Evolutionary conservation across 2,113 vertebrate species (phyloP).

Genomic region (Apodemus speciosus): DNA sequence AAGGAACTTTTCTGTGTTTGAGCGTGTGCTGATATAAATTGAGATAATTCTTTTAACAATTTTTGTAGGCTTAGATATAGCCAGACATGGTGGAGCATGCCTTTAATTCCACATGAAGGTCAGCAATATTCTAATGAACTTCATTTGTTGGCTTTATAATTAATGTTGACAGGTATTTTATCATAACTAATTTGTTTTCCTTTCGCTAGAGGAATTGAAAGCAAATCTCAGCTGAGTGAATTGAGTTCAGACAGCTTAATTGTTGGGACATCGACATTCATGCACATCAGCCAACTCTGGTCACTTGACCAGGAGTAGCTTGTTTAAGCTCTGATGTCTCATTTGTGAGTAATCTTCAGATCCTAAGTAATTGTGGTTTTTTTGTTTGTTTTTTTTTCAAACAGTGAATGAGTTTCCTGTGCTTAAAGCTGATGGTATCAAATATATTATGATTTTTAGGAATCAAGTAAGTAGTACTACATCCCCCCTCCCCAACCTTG

Average conservation of each 20-base stretch:
- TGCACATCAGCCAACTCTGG: background rate
- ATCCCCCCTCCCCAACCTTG: slow-evolving; percentile 3
- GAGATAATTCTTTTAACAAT: background rate
- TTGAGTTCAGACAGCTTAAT: background rate
- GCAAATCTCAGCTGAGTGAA: background rate
- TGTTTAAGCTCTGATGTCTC: slow-evolving; percentile 39
- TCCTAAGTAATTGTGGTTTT: slow-evolving; percentile 43
- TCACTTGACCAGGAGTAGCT: slow-evolving; percentile 39
- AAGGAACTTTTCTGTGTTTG: background rate
- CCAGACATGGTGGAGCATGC: background rate
- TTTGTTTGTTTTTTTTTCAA: slow-evolving; percentile 67
- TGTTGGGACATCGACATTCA: background rate
- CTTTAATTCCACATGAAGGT: background rate
- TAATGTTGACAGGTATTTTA: background rate
- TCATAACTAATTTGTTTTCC: slow-evolving; percentile 13
- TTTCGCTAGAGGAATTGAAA: background rate
- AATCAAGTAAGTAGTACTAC: slow-evolving; percentile 91
- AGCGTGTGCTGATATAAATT: background rate
- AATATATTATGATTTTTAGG: slow-evolving; percentile 99
- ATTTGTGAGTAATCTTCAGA: slow-evolving; percentile 22
- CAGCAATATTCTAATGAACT: background rate
- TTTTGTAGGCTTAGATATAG: no score
- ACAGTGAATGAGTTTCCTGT: slow-evolving; percentile 99
- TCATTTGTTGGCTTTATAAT: background rate
- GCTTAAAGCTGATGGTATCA: slow-evolving; percentile 98